Base-by-base conservation (phyloP, 2,888 invertebrate genomes). In the Himalopsyche anomala region DNA sequence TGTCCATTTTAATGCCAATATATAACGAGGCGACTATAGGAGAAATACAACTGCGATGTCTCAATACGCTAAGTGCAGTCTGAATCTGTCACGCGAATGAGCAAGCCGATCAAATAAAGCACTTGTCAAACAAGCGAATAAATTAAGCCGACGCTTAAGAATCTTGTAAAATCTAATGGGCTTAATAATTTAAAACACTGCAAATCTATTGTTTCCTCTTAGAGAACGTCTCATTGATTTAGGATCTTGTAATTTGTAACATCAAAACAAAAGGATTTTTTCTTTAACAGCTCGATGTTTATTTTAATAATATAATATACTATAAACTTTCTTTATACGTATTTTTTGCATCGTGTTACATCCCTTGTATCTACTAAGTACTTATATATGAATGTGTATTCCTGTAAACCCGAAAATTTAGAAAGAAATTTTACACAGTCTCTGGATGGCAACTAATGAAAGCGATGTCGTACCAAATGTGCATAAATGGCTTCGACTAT, bases 61-160 rank as follows among this genome's bases (percentile, higher is more conserved):
- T 84, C 84, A 87, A 83, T 83, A 87, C 56, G 81, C 62, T 80
- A 84, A 84, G 80, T 84, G 87, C 87, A 86, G 79, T 84, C 42
- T 85, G 86, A 85, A 84, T 42, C 79, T 87, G 87, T 86, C 86
- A 83, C 56, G 42, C 85, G 83, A 85, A 86, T 84, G 86, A 83
- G 83, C 83, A 56, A 56, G 80, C 80, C 83, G 42, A 85, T 82
- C 84, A 83, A 84, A 86, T 86, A 80, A 84, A 84, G 84, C 69
- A 74, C 81, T 86, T 86, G 87, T 86, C 85, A 84, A 81, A 84
- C 82, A 62, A 55, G 81, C 45, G 82, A 54, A 86, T 86, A 84
- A 86, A 84, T 84, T 84, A 79, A 56, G 74, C 55, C 82, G 17
- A 54, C 74, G 82, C 40, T 62, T 17, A 36, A 17, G 82, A 51